Base-by-base conservation (phyloP, 1,140 invertebrate genomes). In the Conus ventricosus region DNA sequence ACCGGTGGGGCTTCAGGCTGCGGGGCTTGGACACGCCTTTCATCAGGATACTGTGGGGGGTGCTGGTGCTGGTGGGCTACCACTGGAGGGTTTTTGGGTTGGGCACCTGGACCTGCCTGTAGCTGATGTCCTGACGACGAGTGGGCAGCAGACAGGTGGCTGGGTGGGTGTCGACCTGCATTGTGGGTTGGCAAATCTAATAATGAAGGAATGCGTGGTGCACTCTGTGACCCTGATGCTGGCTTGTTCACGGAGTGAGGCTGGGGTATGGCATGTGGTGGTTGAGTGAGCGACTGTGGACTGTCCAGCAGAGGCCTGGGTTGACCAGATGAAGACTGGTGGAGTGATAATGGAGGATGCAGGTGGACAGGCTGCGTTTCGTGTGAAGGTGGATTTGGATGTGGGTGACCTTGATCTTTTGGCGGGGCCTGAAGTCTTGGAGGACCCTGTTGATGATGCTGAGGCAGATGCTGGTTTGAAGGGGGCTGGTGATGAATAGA, bases 1-100 rank as follows among this genome's bases (percentile, higher is more conserved):
- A 87, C 85, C 4, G 71, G 85, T 25, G 85, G 85, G 71, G 85
- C 71, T 20, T 87, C 27, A 15, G 84, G 67, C 10, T 53, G 71
- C 17, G 85, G 75, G 54, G 85, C 53, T 10, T 75, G 84, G 27
- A 85, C 84, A 4, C 63, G 54, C 55, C 54, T 60, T 10, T 84
- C 55, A 5, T 84, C 54, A 39, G 23, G 82, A 63, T 8, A 63
- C 6, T 20, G 4, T 13, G 51, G 84, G 39, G 27, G 63, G 84
- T 10, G 11, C 13, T 51, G 84, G 39, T 55, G 75, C 53, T 11
- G 82, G 54, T 84, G 23, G 57, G 27, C 5, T 17, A 51, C 25
- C 57, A 84, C 82, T 57, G 82, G 82, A 57, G 82, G 7, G 55
- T 84, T 23, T 13, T 27, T 13, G 82, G 55, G 55, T 27, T 55